phyloP scores from a whole-genome alignment of 2,888 invertebrate species.

The Thyatira batis region DNA sequence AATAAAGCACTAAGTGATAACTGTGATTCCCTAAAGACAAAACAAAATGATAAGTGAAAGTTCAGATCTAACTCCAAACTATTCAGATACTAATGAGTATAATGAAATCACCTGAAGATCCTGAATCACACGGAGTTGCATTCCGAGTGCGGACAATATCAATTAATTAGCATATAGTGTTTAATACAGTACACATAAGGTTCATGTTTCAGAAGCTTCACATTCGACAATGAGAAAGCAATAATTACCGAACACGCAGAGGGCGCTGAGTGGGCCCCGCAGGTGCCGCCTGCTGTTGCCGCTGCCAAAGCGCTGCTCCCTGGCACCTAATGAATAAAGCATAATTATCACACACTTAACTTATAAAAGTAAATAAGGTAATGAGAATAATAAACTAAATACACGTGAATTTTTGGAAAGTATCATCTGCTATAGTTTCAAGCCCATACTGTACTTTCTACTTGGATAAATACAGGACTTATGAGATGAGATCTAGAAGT shows the following conservation, averaged over 20 bases:
- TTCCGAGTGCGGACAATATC: background rate
- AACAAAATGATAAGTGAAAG: background rate
- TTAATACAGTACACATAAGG: background rate
- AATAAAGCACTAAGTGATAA: background rate
- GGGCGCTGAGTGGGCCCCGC: constrained; percentile 74
- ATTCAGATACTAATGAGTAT: background rate
- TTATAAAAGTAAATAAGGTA: background rate
- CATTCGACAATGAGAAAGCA: constrained; percentile 9
- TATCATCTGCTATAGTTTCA: background rate
- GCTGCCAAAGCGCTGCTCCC: constrained; percentile 76
- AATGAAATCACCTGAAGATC: background rate
- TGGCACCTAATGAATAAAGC: constrained; percentile 57
- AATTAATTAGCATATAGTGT: background rate
- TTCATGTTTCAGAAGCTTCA: constrained; percentile 6
- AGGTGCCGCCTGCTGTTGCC: constrained; percentile 70
- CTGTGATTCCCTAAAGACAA: background rate
- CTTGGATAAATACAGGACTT: background rate
- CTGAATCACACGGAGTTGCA: background rate
- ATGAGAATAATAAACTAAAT: background rate
- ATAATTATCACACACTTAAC: constrained; percentile 3
- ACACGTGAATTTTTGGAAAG: background rate
- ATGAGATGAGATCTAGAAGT: background rate
- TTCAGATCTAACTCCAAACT: background rate
- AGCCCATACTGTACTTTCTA: background rate
- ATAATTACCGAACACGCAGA: constrained; percentile 78